Percentiles rank a stretch among this genome's conserved stretches.
Evolutionary conservation across 2,113 vertebrate genomes (phyloP).

Genomic region (Scolopax mira): DNA sequence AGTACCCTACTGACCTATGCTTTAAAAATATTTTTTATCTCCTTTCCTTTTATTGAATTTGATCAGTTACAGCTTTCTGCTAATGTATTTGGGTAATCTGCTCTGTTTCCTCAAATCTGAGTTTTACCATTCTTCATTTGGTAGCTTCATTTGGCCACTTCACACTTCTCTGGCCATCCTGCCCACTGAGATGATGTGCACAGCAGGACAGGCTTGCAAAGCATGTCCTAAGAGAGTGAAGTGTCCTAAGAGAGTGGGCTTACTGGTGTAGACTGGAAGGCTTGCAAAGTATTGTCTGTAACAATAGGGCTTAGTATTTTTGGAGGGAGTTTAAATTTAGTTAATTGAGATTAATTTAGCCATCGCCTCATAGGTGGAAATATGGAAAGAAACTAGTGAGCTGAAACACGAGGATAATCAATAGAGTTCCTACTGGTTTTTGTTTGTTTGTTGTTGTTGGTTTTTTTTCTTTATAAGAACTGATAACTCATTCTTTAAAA

Average conservation of each 20-base stretch:
- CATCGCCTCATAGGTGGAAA: background rate
- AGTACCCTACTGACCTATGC: background rate
- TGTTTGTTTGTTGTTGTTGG: background rate
- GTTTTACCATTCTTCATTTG: background rate
- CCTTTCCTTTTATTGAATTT: background rate
- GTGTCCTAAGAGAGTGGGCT: accelerated
- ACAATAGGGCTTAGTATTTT: background rate
- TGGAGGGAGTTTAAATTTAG: background rate
- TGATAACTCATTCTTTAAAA: background rate
- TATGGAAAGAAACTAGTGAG: background rate
- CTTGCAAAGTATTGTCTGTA: background rate
- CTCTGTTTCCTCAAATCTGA: background rate
- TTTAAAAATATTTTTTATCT: background rate
- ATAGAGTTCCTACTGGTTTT: background rate
- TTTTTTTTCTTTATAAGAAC: background rate
- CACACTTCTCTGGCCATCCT: background rate
- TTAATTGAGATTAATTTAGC: background rate
- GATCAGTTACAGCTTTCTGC: background rate
- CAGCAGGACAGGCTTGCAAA: background rate
- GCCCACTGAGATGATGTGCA: background rate
- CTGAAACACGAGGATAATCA: background rate
- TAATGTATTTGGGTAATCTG: background rate
- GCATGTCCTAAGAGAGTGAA: background rate
- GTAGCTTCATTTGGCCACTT: background rate
- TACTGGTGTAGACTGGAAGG: background rate